phyloP scores from a whole-genome alignment of 2,888 invertebrate genomes.

The Hyalella azteca region DNA sequence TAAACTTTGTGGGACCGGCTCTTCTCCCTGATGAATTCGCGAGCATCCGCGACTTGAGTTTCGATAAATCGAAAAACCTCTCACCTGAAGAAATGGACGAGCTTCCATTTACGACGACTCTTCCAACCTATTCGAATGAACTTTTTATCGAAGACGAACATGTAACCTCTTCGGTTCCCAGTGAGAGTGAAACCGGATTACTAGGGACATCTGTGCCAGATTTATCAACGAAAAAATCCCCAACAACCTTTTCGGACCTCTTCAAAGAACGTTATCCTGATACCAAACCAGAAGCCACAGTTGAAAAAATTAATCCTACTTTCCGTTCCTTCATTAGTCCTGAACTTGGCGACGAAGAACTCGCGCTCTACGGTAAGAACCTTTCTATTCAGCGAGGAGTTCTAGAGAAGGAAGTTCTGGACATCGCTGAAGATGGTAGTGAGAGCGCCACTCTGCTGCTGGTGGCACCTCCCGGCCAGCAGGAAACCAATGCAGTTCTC shows the following conservation, averaged over 20 bases:
- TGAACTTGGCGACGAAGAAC: neutral
- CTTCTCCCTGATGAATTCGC: neutral
- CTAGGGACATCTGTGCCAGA: no score
- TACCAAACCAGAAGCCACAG: neutral
- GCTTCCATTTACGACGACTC: neutral
- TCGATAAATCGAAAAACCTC: neutral
- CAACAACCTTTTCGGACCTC: slow-evolving; percentile 1
- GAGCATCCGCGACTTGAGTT: neutral
- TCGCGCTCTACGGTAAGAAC: neutral
- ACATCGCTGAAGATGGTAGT: neutral
- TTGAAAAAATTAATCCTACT: neutral
- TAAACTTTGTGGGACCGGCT: neutral
- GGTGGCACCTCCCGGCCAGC: neutral
- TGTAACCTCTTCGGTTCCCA: no score
- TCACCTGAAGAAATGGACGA: neutral
- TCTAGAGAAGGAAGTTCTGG: slow-evolving; percentile 1
- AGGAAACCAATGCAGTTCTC: neutral
- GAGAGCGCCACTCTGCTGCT: neutral
- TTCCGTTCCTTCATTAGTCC: neutral
- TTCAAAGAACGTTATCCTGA: neutral
- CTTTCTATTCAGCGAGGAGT: slow-evolving; percentile 9
- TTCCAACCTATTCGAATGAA: no score
- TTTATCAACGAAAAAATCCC: neutral
- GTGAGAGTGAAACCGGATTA: no score
- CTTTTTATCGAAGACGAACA: no score